Percentiles rank a stretch among this genome's conserved stretches.
Evolutionary conservation across 2,888 invertebrate genomes (phyloP).

Genomic region (Lochmaea crataegi): DNA sequence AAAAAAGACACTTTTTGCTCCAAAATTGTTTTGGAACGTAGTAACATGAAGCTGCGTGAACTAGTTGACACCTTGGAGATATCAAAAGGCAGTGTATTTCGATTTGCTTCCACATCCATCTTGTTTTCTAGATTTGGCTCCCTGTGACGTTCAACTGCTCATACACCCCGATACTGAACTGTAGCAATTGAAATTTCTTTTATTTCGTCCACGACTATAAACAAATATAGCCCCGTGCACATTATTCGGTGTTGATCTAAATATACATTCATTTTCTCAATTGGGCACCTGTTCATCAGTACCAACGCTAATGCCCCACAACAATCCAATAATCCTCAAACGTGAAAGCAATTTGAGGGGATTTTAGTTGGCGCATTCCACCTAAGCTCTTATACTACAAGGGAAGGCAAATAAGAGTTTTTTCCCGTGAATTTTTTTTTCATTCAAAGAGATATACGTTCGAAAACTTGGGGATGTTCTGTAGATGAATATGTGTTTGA

Average conservation of each 20-base stretch:
- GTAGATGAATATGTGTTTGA: background rate
- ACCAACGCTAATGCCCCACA: slow-evolving; percentile 52
- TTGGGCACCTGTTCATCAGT: slow-evolving; percentile 50
- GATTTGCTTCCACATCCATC: too few relatives aligned
- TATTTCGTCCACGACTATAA: background rate
- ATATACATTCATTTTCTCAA: slow-evolving; percentile 46
- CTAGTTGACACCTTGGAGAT: too few relatives aligned
- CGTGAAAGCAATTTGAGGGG: slow-evolving; percentile 52
- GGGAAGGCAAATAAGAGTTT: slow-evolving; percentile 33
- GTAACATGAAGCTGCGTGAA: too few relatives aligned
- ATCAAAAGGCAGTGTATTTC: too few relatives aligned
- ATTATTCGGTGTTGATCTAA: slow-evolving; percentile 34
- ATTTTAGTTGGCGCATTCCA: slow-evolving; percentile 45
- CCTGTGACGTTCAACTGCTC: too few relatives aligned
- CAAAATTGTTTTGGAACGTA: too few relatives aligned
- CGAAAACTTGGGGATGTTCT: slow-evolving; percentile 14
- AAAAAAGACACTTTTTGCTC: too few relatives aligned
- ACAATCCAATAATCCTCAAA: slow-evolving; percentile 54
- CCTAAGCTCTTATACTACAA: slow-evolving; percentile 34
- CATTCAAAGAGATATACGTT: slow-evolving; percentile 26
- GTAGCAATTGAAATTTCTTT: background rate
- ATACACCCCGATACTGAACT: too few relatives aligned
- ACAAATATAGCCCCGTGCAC: background rate
- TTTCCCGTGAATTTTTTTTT: slow-evolving; percentile 24
- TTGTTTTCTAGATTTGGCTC: too few relatives aligned